Evolutionary conservation across 1,140 invertebrate species (phyloP).

Genomic region (Cherax quadricarinatus): DNA sequence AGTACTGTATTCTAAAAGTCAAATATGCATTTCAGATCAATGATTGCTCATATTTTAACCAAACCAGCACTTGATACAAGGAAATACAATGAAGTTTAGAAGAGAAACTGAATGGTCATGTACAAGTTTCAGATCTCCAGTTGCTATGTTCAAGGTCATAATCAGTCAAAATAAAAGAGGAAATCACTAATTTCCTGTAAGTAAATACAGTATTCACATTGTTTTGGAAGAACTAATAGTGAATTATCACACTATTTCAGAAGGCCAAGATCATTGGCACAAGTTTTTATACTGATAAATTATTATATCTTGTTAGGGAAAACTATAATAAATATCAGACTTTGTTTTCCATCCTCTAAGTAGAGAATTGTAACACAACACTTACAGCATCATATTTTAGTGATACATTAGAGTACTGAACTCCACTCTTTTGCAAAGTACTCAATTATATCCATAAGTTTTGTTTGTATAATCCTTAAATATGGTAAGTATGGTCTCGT

Average conservation of each 20-base stretch:
- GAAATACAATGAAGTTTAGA: not conserved
- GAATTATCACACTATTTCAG: not conserved
- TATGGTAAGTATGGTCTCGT: not conserved
- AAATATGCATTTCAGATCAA: not conserved
- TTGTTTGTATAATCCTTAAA: not conserved
- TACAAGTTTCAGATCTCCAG: not conserved
- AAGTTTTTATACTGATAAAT: not conserved
- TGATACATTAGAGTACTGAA: not conserved
- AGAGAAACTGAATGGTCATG: not conserved
- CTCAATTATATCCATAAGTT: not conserved
- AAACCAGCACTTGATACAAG: not conserved
- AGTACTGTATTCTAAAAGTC: not conserved
- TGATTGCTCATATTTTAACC: not conserved
- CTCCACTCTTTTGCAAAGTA: not conserved
- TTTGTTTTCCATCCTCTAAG: not conserved
- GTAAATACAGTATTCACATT: not conserved
- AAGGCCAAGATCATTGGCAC: not conserved
- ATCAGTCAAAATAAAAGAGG: not conserved
- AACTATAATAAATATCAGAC: not conserved
- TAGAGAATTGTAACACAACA: not conserved
- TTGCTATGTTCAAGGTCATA: not conserved
- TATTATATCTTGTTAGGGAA: not conserved
- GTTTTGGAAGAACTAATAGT: not conserved
- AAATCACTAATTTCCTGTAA: not conserved
- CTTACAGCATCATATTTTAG: not conserved